Base-by-base conservation (phyloP, 2,888 invertebrate genomes). In the Polietes domitor region DNA sequence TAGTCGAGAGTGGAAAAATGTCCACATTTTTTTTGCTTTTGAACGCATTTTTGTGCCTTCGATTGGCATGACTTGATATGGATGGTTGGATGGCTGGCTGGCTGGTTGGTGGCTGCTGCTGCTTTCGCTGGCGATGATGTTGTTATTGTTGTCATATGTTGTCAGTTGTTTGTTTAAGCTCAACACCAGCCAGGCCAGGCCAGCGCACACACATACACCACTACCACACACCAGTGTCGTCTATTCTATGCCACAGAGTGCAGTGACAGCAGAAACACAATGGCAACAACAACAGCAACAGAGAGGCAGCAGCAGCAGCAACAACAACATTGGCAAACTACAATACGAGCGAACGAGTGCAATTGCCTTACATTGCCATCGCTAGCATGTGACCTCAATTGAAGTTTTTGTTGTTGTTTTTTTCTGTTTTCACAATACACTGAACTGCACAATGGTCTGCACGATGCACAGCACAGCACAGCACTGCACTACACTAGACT, bases 321-420 rank as follows among this genome's bases (percentile, higher is more conserved):
- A 68, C 63, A 76, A 79, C 58, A 72, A 10, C 58, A 65, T 65
- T 65, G 37, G 65, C 41, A 41, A 65, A 41, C 65, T 2, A n/a
- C 28, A 37, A 65, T 28, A 63, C 47, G 12, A 41, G 3, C 19
- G 68, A 32, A 47, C n/a, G 77, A 78, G 81, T 84, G 84, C 78
- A 84, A 81, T 84, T 83, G 80, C 83, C 83, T 80, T 84, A 76
- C 81, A 81, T 82, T 81, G 77, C 58, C 73, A 76, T 72, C 74
- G 77, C 80, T 75, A 77, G 83, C 68, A 83, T 83, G 84, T 86
- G 86, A 86, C 85, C 86, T 85, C 85, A 86, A 86, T 85, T 84
- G 79, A 76, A 81, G 86, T 86, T 85, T 85, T 81, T 85, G 74
- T n/a, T n/a, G n/a, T n/a, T n/a, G n/a, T n/a, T n/a, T n/a, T n/a